Evolutionary conservation across 2,113 vertebrate genomes (phyloP).

Genomic region (Elachura formosa): DNA sequence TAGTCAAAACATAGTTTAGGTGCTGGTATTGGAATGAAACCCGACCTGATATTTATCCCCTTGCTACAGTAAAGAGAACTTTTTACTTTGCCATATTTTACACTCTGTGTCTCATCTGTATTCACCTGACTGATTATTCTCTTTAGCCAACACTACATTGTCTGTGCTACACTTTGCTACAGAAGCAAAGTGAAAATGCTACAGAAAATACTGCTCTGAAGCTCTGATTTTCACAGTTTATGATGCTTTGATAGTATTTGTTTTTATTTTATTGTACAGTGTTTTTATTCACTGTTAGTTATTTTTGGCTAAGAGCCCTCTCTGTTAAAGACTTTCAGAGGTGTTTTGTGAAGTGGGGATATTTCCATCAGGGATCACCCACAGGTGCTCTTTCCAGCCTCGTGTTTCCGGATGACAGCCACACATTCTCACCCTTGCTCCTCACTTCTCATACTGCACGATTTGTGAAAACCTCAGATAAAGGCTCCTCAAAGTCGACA

Average conservation of each 20-base stretch:
- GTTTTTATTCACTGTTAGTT: neutral
- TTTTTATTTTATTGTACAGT: too few relatives aligned
- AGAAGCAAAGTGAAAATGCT: neutral
- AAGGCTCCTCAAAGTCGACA: neutral
- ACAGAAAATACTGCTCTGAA: neutral
- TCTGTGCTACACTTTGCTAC: fast-evolving
- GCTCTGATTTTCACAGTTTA: neutral
- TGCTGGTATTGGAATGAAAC: neutral
- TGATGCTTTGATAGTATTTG: neutral
- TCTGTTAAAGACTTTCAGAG: neutral
- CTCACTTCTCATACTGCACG: neutral
- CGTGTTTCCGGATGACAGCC: neutral
- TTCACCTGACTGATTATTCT: neutral
- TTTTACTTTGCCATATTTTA: neutral
- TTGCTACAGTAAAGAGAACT: neutral
- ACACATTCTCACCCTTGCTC: neutral
- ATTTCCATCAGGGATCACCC: neutral
- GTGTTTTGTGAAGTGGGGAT: neutral
- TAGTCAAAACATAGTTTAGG: neutral
- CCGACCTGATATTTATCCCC: neutral
- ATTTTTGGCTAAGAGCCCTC: neutral
- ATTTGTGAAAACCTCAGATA: neutral
- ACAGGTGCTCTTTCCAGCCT: neutral
- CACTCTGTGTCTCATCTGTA: neutral
- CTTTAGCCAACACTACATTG: fast-evolving